Percentiles rank a stretch among this genome's conserved stretches.
These are phyloP conservation scores for Drosophila nigromelanica DNA, from an alignment of 1,140 invertebrate species.

Conservation along the genomic window DNA sequence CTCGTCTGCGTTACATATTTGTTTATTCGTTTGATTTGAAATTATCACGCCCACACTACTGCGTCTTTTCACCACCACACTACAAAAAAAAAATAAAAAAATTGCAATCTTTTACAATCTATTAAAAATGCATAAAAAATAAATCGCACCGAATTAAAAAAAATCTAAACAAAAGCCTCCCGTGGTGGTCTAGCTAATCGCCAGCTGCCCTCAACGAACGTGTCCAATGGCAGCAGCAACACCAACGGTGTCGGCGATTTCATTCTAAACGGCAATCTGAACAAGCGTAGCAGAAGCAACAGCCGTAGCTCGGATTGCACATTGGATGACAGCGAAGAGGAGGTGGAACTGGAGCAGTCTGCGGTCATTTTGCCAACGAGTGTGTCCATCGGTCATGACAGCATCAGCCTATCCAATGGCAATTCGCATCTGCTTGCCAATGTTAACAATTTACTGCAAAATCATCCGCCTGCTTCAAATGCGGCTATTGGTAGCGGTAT, in stretches of 20 bases:
- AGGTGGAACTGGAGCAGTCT: slow-evolving; percentile 37
- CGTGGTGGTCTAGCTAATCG: slow-evolving; percentile 87
- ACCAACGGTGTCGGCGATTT: slow-evolving; percentile 40
- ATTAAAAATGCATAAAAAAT: slow-evolving; percentile 41
- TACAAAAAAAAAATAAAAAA: not conserved
- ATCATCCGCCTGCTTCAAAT: slow-evolving; percentile 62
- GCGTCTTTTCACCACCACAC: slow-evolving; percentile 47
- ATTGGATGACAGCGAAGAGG: slow-evolving; percentile 73
- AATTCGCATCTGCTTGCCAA: slow-evolving; percentile 70
- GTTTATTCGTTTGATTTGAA: slow-evolving; percentile 68
- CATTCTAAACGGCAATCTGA: slow-evolving; percentile 37
- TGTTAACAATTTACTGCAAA: slow-evolving; percentile 71
- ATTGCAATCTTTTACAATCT: not conserved
- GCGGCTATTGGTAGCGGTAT: slow-evolving; percentile 39
- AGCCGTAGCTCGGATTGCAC: slow-evolving; percentile 82
- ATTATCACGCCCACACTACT: slow-evolving; percentile 61
- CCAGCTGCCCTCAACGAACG: slow-evolving; percentile 84
- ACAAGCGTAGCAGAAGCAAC: slow-evolving; percentile 66
- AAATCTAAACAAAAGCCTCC: slow-evolving; percentile 84
- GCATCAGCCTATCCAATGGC: slow-evolving; percentile 74
- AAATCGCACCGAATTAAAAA: slow-evolving; percentile 47
- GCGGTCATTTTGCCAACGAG: slow-evolving; percentile 34
- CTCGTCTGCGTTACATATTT: slow-evolving; percentile 47
- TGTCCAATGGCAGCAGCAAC: slow-evolving; percentile 36
- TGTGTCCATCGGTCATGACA: slow-evolving; percentile 29